These are phyloP conservation scores for Camelus dromedarius DNA, from an alignment of 2,113 vertebrate genomes.

Conservation along the genomic window DNA sequence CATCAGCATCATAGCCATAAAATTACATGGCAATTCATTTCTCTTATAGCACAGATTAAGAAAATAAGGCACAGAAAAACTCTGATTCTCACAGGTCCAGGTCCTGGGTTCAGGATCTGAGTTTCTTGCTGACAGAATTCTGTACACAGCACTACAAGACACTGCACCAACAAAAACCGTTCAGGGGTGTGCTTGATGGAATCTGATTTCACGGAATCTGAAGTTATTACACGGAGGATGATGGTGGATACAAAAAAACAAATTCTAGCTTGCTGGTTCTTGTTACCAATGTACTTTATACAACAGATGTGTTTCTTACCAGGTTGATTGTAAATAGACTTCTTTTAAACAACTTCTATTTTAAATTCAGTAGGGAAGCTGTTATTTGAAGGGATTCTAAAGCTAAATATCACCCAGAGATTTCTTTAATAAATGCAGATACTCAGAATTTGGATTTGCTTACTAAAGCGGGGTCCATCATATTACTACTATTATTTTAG, in stretches of 20 bases:
- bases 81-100: neutral
- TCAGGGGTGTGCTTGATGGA: neutral
- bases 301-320: slow-evolving; percentile 66
- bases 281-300: slow-evolving; percentile 56
- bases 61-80: slow-evolving; percentile 22
- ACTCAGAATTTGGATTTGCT: slow-evolving; percentile 36
- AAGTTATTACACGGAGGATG: neutral
- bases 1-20: neutral
- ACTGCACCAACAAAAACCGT: neutral
- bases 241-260: neutral
- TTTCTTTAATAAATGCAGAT: slow-evolving; percentile 54
- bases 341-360: slow-evolving; percentile 74
- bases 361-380: slow-evolving; percentile 68
- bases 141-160: neutral
- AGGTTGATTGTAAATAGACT: slow-evolving; percentile 73
- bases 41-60: neutral
- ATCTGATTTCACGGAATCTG: neutral
- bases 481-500: slow-evolving; percentile 24
- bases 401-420: slow-evolving; percentile 21
- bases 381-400: slow-evolving; percentile 62
- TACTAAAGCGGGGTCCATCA: neutral
- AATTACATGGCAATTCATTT: slow-evolving; percentile 24
- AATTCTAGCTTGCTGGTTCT: slow-evolving; percentile 42
- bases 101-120: neutral
- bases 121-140: neutral